A percentile compares a stretch with the other conserved stretches of the same genome.
phyloP scores from a whole-genome alignment of 2,888 invertebrate genomes.

The Leptinotarsa juncta region DNA sequence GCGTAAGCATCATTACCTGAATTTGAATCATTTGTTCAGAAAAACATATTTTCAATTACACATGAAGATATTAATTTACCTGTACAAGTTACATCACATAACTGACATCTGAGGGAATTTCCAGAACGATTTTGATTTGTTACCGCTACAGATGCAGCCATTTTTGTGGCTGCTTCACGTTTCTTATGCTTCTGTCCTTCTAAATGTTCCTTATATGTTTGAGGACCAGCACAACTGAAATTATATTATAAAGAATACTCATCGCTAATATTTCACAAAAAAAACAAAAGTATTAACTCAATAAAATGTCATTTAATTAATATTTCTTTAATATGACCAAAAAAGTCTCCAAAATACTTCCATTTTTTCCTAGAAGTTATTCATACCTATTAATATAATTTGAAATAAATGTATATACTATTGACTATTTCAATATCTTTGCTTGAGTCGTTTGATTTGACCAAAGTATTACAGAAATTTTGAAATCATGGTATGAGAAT shows the following conservation, averaged over 20 bases:
- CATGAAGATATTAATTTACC: constrained; percentile 60
- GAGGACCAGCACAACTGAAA: constrained; percentile 64
- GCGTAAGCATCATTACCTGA: constrained; percentile 97
- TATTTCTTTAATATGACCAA: no score
- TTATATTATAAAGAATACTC: not conserved
- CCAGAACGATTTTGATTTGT: constrained; percentile 74
- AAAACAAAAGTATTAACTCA: not conserved
- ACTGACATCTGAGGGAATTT: constrained; percentile 89
- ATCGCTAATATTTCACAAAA: not conserved
- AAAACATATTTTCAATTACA: not conserved
- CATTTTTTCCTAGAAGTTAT: no score
- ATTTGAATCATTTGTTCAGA: not conserved
- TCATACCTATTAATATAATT: no score
- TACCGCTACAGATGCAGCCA: constrained; percentile 74
- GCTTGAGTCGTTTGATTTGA: no score
- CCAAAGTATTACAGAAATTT: no score
- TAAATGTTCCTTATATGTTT: constrained; percentile 94
- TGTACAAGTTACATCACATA: constrained; percentile 98
- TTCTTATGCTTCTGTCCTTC: constrained; percentile 99
- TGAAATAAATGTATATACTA: no score
- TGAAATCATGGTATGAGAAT: no score
- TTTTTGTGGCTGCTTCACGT: constrained; percentile 89
- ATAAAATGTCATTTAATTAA: no score
- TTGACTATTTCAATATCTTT: no score
- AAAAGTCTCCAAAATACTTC: no score